Conservation (phyloP, 1,140 invertebrate genomes). For the Drosophila oshimai region DNA sequence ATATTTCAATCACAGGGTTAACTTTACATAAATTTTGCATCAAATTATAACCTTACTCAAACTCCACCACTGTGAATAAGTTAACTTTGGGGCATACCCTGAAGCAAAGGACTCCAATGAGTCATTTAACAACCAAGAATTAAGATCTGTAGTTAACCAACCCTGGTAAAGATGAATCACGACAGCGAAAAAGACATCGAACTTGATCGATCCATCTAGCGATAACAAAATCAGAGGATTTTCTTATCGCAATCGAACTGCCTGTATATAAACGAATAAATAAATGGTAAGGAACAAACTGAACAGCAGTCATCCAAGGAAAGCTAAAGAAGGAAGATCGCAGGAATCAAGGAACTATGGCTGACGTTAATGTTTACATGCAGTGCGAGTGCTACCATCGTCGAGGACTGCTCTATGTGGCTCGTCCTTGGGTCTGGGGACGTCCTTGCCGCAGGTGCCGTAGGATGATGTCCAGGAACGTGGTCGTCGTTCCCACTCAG, state of each 20-base stretch:
- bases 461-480: slow-evolving; percentile 49
- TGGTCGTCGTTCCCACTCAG: slow-evolving; percentile 40
- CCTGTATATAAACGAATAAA: slow-evolving; percentile 4
- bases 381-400: slow-evolving; percentile 52
- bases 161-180: slow-evolving; percentile 5
- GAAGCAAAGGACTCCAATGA: background rate
- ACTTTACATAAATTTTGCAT: background rate
- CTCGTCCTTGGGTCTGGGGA: slow-evolving; percentile 30
- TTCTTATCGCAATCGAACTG: background rate
- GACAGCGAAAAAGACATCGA: background rate
- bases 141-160: background rate
- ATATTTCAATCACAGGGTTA: no score
- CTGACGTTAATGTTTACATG: slow-evolving; percentile 14
- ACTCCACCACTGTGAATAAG: background rate
- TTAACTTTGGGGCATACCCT: background rate
- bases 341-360: slow-evolving; percentile 8
- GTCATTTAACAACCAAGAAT: background rate
- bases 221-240: background rate
- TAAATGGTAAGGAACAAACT: background rate
- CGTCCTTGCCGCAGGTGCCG: slow-evolving; percentile 50
- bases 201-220: background rate
- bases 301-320: background rate
- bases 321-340: background rate
- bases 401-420: slow-evolving; percentile 15
- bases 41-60: background rate